Percentiles rank a stretch among this genome's conserved stretches.
phyloP scores from a whole-genome alignment of 1,140 invertebrate species.

The Scylla paramamosain region DNA sequence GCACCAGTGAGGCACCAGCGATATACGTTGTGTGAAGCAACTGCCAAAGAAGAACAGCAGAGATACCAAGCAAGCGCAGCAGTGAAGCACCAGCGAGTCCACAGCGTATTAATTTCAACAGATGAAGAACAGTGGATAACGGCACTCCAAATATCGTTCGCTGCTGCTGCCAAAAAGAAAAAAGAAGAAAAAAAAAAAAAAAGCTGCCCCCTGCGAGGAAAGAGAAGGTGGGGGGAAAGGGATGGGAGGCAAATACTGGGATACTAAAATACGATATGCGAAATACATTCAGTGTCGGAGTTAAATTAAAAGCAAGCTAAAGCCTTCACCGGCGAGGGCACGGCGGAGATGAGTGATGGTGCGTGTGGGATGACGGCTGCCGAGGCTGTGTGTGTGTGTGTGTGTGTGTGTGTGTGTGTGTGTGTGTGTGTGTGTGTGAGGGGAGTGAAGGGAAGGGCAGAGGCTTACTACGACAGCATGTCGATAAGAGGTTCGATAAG shows the following conservation, averaged over 20 bases:
- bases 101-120: too few relatives aligned
- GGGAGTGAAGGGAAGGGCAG: background rate
- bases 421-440: background rate
- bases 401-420: background rate
- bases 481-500: background rate
- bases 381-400: background rate
- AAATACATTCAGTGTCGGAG: constrained; percentile 15
- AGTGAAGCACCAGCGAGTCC: too few relatives aligned
- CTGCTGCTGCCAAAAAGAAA: background rate
- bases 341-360: constrained; percentile 26
- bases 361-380: background rate
- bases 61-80: too few relatives aligned
- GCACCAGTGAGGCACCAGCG: too few relatives aligned
- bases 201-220: too few relatives aligned
- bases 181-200: background rate
- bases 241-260: background rate
- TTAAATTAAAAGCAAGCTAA: constrained; percentile 13
- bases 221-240: background rate
- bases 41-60: too few relatives aligned
- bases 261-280: background rate
- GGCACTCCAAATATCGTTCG: too few relatives aligned
- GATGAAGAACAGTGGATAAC: too few relatives aligned
- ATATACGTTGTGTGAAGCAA: too few relatives aligned
- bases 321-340: background rate
- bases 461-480: background rate